A percentile compares a stretch with the other conserved stretches of the same genome.
phyloP scores from a whole-genome alignment of 2,113 vertebrate genomes.

The Mus spicilegus region DNA sequence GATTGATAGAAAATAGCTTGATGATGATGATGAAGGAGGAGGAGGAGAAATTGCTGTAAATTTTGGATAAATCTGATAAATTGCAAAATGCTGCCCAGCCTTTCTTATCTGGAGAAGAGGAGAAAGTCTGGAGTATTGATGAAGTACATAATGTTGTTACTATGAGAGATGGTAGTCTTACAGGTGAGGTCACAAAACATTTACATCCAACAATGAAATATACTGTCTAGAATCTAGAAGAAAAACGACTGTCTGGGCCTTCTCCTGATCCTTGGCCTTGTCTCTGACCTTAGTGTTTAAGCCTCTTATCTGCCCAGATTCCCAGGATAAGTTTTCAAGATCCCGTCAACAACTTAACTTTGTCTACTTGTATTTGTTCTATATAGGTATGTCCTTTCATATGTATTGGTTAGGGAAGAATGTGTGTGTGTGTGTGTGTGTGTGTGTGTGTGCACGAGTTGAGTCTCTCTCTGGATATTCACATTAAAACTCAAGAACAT shows the following conservation, averaged over 20 bases:
- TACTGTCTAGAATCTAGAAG: neutral
- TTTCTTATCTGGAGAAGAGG: neutral
- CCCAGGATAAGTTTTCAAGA: neutral
- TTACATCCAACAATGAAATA: neutral
- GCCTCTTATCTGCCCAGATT: neutral
- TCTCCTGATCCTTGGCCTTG: neutral
- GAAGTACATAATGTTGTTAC: neutral
- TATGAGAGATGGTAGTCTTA: neutral
- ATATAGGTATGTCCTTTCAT: neutral
- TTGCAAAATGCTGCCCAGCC: neutral
- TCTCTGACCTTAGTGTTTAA: neutral
- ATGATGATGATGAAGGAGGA: neutral
- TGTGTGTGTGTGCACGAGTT: neutral
- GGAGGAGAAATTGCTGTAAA: neutral
- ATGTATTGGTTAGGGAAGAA: constrained; percentile 3
- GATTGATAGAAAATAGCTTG: neutral
- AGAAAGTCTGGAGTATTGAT: neutral
- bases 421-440: neutral
- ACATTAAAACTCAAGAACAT: neutral
- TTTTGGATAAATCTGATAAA: neutral
- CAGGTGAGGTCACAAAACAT: neutral
- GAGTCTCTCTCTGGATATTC: neutral
- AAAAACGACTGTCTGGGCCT: neutral
- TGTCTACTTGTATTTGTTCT: neutral
- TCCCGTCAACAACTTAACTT: neutral